phyloP scores from a whole-genome alignment of 2,113 vertebrate species.

The Laterallus jamaicensis region DNA sequence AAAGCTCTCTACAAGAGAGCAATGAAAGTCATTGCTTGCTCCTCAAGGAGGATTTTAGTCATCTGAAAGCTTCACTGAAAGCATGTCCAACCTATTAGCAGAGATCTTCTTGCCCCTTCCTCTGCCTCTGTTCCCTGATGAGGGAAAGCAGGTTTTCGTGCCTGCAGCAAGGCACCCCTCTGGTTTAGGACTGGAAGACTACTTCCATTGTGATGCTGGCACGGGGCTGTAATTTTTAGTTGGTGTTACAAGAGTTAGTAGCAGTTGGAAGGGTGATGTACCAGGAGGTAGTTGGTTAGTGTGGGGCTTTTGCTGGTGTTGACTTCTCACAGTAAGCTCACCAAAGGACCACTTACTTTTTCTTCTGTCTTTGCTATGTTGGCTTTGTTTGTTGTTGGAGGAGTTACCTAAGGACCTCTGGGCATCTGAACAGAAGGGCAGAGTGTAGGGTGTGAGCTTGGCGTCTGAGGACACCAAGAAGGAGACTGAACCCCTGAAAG shows the following conservation, averaged over 20 bases:
- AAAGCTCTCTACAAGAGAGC: background rate
- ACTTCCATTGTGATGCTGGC: fast-evolving
- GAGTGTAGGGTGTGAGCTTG: background rate
- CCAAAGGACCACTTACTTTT: background rate
- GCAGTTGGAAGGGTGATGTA: background rate
- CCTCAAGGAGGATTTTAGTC: background rate
- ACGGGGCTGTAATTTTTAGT: background rate
- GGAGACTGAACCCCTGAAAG: background rate
- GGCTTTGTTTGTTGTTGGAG: background rate
- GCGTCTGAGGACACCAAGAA: background rate
- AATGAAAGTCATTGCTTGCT: background rate
- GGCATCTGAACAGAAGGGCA: background rate
- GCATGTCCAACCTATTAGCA: fast-evolving
- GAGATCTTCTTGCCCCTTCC: background rate
- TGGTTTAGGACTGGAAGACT: background rate
- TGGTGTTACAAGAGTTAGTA: background rate
- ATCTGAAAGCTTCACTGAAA: background rate
- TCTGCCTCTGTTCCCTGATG: background rate
- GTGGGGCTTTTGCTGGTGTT: background rate
- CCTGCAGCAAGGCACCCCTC: background rate
- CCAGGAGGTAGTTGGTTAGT: background rate
- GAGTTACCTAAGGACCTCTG: background rate
- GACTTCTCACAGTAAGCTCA: background rate
- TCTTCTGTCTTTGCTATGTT: background rate
- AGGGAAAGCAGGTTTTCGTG: background rate